Evolutionary conservation across 2,888 invertebrate genomes (phyloP).

Genomic region (Euphydryas editha): DNA sequence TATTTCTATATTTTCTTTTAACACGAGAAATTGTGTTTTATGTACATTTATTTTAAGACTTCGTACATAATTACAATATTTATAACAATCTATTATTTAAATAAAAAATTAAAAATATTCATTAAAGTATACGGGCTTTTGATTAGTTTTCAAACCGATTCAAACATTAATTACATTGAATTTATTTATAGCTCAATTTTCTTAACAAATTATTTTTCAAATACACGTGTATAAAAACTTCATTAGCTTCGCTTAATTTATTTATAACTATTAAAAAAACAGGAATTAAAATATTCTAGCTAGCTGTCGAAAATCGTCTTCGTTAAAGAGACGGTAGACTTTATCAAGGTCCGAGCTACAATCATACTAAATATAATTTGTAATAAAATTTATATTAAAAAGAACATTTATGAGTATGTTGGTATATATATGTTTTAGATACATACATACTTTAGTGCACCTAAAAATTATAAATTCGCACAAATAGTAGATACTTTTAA

Average conservation of each 20-base stretch:
- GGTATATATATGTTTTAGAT: no score
- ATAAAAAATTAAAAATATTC: not conserved
- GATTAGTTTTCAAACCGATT: not conserved
- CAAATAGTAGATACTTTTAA: no score
- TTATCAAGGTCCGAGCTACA: not conserved
- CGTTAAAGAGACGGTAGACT: not conserved
- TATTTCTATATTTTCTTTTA: constrained; percentile 7
- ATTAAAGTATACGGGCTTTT: not conserved
- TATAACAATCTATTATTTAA: not conserved
- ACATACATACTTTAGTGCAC: no score
- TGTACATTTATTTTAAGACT: not conserved
- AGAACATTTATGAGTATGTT: not conserved
- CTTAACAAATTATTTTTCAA: not conserved
- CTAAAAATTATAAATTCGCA: no score
- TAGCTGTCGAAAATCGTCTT: not conserved
- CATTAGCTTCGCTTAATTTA: not conserved
- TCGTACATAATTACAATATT: not conserved
- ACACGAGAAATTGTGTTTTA: not conserved
- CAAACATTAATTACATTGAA: not conserved
- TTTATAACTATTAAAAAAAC: not conserved
- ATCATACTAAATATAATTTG: constrained; percentile 2
- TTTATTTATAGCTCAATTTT: not conserved
- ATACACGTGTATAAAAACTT: not conserved
- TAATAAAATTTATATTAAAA: not conserved
- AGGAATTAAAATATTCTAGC: not conserved